Conservation (phyloP, 1,140 invertebrate genomes). For the Lysiphlebus fabarum region DNA sequence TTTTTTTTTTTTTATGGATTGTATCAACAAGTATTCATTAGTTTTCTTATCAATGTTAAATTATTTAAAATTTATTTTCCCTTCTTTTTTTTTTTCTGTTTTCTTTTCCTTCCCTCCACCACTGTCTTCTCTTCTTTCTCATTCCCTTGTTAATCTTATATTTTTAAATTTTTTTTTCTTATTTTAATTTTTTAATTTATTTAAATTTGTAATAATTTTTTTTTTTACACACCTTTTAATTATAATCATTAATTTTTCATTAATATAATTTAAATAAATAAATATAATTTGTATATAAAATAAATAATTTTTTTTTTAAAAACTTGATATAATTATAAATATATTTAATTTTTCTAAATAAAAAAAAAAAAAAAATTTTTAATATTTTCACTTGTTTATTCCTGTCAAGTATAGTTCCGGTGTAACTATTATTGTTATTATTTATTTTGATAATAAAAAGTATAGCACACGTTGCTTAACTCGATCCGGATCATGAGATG, state of each 20-base stretch:
- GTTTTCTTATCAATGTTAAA: constrained; percentile 15
- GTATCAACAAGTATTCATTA: background rate
- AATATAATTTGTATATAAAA: too few species aligned
- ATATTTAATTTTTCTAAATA: too few species aligned
- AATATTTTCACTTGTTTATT: background rate
- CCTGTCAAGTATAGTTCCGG: background rate
- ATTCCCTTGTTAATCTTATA: constrained; percentile 11
- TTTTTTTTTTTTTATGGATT: too few species aligned
- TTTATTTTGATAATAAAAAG: background rate
- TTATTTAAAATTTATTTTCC: constrained; percentile 31
- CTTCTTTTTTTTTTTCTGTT: constrained; percentile 15
- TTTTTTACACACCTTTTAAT: too few species aligned
- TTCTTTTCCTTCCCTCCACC: constrained; percentile 27
- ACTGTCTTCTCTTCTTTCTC: constrained; percentile 22
- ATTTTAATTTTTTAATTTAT: constrained; percentile 2
- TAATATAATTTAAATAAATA: too few species aligned
- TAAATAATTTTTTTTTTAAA: too few species aligned
- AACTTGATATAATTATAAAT: too few species aligned
- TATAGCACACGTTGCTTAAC: background rate
- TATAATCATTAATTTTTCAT: too few species aligned
- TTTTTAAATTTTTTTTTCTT: background rate
- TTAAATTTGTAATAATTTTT: too few species aligned
- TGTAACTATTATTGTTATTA: background rate
- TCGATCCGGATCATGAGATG: background rate
- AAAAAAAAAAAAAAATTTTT: too few species aligned